phyloP scores from a whole-genome alignment of 2,888 invertebrate genomes.

The Resseliella maxima region DNA sequence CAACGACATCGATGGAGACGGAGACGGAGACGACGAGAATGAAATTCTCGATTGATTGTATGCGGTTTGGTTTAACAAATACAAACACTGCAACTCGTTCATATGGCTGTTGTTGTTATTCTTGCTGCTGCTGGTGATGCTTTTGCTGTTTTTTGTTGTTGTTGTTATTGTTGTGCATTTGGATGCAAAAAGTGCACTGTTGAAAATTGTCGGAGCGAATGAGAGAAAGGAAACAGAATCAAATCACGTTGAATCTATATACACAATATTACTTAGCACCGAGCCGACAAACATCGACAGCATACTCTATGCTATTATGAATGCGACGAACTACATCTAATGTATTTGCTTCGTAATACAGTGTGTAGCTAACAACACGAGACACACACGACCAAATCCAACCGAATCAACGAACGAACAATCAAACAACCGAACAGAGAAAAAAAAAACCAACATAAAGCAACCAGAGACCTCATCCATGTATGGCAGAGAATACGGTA shows the following conservation, averaged over 20 bases:
- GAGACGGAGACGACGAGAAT: not conserved
- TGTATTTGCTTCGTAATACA: slow-evolving; percentile 1
- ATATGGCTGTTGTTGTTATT: too few relatives aligned
- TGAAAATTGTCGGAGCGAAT: not conserved
- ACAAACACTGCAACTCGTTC: not conserved
- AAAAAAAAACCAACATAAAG: not conserved
- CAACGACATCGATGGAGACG: too few relatives aligned
- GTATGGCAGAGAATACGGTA: slow-evolving; percentile 32
- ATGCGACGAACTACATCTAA: slow-evolving; percentile 36
- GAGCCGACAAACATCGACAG: not conserved
- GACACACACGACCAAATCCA: not conserved
- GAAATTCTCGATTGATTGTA: not conserved
- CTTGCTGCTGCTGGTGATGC: too few relatives aligned
- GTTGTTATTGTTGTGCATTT: not conserved
- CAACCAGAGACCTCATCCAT: slow-evolving; percentile 16
- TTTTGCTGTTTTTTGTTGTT: too few relatives aligned
- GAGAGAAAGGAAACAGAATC: slow-evolving; percentile 40
- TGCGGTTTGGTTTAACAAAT: not conserved
- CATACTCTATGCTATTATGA: slow-evolving; percentile 44
- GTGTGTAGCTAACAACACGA: not conserved
- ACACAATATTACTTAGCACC: not conserved
- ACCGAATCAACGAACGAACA: not conserved
- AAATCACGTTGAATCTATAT: not conserved
- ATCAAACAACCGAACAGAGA: too few relatives aligned
- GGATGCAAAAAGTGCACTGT: slow-evolving; percentile 13